Conservation (phyloP, 2,888 invertebrate species). For the Plutella xylostella region DNA sequence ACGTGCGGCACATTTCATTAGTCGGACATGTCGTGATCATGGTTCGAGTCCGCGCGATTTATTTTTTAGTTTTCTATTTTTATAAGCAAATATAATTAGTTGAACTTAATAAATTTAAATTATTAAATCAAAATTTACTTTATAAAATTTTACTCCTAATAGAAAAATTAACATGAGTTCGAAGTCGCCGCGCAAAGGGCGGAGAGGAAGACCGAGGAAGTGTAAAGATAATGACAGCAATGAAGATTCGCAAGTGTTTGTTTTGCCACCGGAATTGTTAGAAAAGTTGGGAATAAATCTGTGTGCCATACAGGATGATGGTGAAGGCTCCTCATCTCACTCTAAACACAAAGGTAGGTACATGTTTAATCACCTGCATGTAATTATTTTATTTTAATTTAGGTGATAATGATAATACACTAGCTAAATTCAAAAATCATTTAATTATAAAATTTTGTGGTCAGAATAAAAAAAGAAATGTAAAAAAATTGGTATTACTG, state of each 20-base stretch:
- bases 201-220: neutral
- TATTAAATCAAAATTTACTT: neutral
- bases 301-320: constrained; percentile 24
- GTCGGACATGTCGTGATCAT: constrained; percentile 14
- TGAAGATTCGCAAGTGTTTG: constrained; percentile 37
- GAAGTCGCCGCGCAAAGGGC: neutral
- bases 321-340: no score
- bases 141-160: neutral
- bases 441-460: no score
- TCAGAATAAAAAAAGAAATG: no score
- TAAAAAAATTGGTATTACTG: no score
- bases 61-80: constrained; percentile 2
- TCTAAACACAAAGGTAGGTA: neutral
- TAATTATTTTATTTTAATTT: no score
- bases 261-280: constrained; percentile 52
- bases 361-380: no score
- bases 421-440: no score
- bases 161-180: neutral
- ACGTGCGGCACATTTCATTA: constrained; percentile 23
- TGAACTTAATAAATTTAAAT: neutral
- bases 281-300: constrained; percentile 55
- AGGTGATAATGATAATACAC: no score
- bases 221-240: constrained; percentile 2
- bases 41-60: constrained; percentile 34
- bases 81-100: neutral